phyloP scores from a whole-genome alignment of 2,888 invertebrate genomes.

The Matsumyia berberina region DNA sequence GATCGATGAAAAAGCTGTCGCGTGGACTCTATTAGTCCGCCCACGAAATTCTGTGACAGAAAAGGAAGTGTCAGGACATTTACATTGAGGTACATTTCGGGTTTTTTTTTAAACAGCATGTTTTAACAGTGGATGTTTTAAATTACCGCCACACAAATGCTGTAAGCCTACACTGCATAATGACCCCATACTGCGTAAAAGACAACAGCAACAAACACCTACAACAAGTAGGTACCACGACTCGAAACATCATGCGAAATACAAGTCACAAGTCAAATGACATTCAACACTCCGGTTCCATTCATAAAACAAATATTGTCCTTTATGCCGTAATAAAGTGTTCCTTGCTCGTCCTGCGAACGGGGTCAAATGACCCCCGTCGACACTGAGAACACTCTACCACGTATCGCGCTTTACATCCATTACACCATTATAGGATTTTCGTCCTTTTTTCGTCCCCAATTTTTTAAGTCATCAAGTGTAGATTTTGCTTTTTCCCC shows the following conservation, averaged over 20 bases:
- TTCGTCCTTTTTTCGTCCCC: neutral
- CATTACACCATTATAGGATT: conserved; percentile 18
- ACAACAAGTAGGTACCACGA: neutral
- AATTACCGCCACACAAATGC: too few relatives aligned
- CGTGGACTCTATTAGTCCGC: too few relatives aligned
- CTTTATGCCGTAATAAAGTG: conserved; percentile 20
- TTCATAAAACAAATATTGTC: conserved; percentile 24
- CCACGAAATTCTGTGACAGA: too few relatives aligned
- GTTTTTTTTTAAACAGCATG: too few relatives aligned
- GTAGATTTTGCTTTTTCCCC: conserved; percentile 6
- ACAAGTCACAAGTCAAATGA: conserved; percentile 17
- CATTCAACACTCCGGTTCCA: conserved; percentile 18
- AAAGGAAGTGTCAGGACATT: too few relatives aligned
- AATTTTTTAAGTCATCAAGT: conserved; percentile 40
- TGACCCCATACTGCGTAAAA: neutral
- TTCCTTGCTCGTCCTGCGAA: neutral
- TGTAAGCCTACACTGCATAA: too few relatives aligned
- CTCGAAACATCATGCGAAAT: conserved; percentile 1
- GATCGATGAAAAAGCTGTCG: too few relatives aligned
- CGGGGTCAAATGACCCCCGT: conserved; percentile 6
- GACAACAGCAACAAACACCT: neutral
- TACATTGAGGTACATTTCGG: too few relatives aligned
- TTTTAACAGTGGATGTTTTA: too few relatives aligned
- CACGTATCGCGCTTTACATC: too few relatives aligned
- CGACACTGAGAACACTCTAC: conserved; percentile 2